Evolutionary conservation across 2,888 invertebrate species (phyloP), one percentile per base, ranked within the genome.

Genomic region (Rotaria sp.): DNA sequence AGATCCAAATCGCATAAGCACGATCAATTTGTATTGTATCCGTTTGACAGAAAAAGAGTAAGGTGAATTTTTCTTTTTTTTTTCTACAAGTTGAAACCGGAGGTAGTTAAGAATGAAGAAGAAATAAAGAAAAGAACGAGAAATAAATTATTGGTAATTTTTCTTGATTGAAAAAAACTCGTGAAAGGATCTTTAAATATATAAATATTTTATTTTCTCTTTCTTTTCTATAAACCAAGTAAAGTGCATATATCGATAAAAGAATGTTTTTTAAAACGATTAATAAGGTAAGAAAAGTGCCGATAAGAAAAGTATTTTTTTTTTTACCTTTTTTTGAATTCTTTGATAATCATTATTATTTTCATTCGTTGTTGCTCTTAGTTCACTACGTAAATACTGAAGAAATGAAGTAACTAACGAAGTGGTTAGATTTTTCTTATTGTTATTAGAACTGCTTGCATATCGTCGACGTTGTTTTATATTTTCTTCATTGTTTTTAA

Each of bases 371-470:
- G 80, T 80, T 26, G 80, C 24, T 45, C 45, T 24, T 45, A 80
- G 45, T 45, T 45, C 80, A n/a, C 45, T 45, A 15, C 80, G 80
- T 80, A 80, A 45, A 35, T 80, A 80, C 45, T 80, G 80, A n/a
- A 80, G 45, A 26, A 80, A 80, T n/a, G 80, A n/a, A 80, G 41
- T 80, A 15, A 80, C 80, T 41, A 45, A 18, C 45, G 80, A 80
- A n/a, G 80, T n/a, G 26, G 80, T 80, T 45, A 4, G 26, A 26
- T 13, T 38, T n/a, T 41, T 80, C 8, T 45, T 80, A n/a, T 41
- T 45, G 13, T 41, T 41, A 15, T 24, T 26, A 10, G 41, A 41
- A n/a, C 45, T 45, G n/a, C 80, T 80, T n/a, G 80, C 80, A 80
- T 80, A 45, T 13, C 80, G 80, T 45, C 80, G 80, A 41, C 80